Conservation (phyloP, 2,113 vertebrate genomes). For the Blennius ocellaris region DNA sequence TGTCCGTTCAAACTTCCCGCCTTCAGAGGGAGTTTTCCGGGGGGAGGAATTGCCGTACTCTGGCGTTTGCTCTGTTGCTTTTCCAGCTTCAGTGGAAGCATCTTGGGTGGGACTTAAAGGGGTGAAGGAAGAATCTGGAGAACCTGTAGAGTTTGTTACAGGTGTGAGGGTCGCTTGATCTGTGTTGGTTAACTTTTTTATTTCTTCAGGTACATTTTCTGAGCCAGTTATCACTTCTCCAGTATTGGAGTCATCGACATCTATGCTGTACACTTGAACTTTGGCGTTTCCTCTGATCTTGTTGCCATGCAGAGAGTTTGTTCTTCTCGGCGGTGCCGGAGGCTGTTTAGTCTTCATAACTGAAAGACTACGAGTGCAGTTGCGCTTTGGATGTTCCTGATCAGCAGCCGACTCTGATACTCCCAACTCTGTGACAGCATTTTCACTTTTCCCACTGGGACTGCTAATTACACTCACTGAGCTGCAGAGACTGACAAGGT, state of each 20-base stretch:
- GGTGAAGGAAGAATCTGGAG: conserved; percentile 55
- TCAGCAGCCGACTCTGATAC: conserved; percentile 59
- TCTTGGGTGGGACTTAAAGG: conserved; percentile 58
- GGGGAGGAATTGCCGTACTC: conserved; percentile 82
- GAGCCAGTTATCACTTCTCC: conserved; percentile 33
- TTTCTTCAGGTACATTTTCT: conserved; percentile 56
- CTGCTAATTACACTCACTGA: conserved; percentile 69
- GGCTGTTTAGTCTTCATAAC: conserved; percentile 90
- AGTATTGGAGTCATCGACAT: conserved; percentile 31
- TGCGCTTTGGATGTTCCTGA: conserved; percentile 79
- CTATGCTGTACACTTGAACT: conserved; percentile 48
- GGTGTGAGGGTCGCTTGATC: conserved; percentile 6
- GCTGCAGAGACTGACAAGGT: conserved; percentile 74
- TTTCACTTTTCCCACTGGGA: conserved; percentile 45
- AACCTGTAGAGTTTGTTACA: conserved; percentile 36
- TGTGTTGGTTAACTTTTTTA: conserved; percentile 58
- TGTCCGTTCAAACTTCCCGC: conserved; percentile 86
- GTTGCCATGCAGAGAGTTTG: conserved; percentile 89
- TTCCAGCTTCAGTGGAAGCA: conserved; percentile 42
- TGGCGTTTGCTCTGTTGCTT: conserved; percentile 55
- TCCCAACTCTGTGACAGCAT: conserved; percentile 16
- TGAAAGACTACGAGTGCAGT: conserved; percentile 86
- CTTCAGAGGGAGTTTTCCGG: conserved; percentile 66
- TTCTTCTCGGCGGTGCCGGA: conserved; percentile 88
- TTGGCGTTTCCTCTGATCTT: conserved; percentile 82